Conservation (phyloP, 2,797 vertebrate species). For the Onychomys torridus region DNA sequence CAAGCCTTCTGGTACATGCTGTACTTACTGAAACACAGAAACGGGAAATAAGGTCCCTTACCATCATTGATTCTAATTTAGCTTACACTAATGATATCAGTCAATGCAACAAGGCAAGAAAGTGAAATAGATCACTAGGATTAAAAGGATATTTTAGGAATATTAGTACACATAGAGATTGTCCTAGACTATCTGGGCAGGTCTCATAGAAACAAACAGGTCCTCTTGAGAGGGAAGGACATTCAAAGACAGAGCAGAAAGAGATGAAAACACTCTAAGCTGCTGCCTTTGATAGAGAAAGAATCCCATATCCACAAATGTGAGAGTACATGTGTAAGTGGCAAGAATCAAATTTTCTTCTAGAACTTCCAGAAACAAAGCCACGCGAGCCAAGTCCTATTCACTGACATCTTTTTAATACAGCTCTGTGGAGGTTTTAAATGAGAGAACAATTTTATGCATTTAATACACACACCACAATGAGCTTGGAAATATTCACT, state of each 20-base stretch:
- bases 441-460: background rate
- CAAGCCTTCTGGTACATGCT: background rate
- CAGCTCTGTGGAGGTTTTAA: background rate
- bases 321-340: background rate
- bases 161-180: background rate
- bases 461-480: background rate
- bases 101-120: constrained; percentile 1
- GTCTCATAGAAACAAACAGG: background rate
- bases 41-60: background rate
- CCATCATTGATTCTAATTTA: background rate
- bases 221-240: background rate
- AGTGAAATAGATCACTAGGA: background rate
- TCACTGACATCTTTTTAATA: background rate
- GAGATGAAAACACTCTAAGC: background rate
- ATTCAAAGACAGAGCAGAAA: background rate
- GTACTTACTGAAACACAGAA: background rate
- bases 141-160: background rate
- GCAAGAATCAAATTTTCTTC: background rate
- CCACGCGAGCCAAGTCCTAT: background rate
- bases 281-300: background rate
- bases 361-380: background rate
- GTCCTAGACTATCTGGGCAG: background rate
- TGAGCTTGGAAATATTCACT: background rate
- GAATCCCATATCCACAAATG: background rate
- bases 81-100: background rate